Evolutionary conservation across 1,140 invertebrate species (phyloP).

Genomic region (Atopsyche davidsoni): DNA sequence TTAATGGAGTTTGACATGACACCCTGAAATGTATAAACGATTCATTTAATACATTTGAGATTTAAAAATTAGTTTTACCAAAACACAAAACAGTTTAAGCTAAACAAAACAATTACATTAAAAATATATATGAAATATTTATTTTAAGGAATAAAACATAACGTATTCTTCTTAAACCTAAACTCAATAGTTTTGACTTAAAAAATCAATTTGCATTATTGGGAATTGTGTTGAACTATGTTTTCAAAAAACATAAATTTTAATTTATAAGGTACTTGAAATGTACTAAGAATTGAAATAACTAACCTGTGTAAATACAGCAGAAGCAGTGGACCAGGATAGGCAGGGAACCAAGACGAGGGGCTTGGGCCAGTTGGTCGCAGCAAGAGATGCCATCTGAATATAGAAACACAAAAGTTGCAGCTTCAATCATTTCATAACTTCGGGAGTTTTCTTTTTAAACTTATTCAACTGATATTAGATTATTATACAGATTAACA

Average conservation of each 20-base stretch:
- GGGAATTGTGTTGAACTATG: too few species aligned
- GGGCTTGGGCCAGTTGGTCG: constrained; percentile 90
- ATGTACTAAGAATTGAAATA: background rate
- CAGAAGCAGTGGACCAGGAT: constrained; percentile 94
- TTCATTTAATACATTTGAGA: constrained; percentile 4
- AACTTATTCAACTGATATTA: too few species aligned
- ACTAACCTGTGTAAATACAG: constrained; percentile 85
- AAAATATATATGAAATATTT: too few species aligned
- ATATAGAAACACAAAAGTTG: constrained; percentile 14
- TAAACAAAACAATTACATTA: too few species aligned
- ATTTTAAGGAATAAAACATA: background rate
- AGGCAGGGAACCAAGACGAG: constrained; percentile 89
- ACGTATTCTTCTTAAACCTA: background rate
- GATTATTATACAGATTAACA: too few species aligned
- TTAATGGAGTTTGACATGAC: constrained; percentile 93
- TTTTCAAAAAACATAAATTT: too few species aligned
- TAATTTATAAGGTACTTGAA: background rate
- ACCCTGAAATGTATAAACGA: constrained; percentile 55
- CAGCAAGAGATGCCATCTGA: constrained; percentile 95
- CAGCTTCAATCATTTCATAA: background rate
- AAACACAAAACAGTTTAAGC: too few species aligned
- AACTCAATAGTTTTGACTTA: too few species aligned
- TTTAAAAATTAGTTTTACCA: constrained; percentile 9
- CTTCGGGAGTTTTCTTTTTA: too few species aligned
- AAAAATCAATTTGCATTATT: too few species aligned